Evolutionary conservation across 2,797 vertebrate genomes (phyloP).

Genomic region (Cossypha polioptera): DNA sequence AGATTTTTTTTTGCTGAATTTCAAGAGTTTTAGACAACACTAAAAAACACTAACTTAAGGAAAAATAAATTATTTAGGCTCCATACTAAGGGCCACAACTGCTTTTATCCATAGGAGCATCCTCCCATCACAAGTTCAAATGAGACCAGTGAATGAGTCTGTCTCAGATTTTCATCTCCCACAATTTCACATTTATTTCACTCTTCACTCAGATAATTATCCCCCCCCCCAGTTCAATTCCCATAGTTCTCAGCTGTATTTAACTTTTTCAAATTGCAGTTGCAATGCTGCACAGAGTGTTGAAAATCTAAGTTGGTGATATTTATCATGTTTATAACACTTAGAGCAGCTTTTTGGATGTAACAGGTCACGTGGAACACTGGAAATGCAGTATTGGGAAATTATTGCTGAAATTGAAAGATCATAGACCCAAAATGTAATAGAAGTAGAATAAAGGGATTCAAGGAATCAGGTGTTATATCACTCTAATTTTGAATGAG

Average conservation of each 20-base stretch:
- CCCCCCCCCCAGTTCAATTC: background rate
- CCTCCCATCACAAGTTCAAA: background rate
- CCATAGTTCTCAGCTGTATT: background rate
- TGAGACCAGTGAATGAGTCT: background rate
- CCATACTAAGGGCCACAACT: background rate
- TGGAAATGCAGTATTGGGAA: background rate
- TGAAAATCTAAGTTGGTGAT: background rate
- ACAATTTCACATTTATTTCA: background rate
- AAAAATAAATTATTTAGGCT: background rate
- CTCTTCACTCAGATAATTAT: background rate
- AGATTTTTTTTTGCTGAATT: background rate
- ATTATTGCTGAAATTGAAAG: background rate
- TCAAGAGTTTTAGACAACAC: background rate
- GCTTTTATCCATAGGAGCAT: background rate
- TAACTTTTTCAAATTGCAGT: background rate
- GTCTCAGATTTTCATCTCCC: background rate
- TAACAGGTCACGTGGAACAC: rapidly evolving
- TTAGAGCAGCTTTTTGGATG: background rate
- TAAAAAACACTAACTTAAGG: background rate
- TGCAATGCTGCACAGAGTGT: background rate
- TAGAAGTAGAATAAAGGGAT: background rate
- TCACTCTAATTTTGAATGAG: background rate
- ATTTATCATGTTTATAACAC: background rate
- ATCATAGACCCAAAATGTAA: background rate
- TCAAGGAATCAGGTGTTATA: background rate